Conservation (phyloP, 2,797 vertebrate genomes). For the Haliaeetus vocifer region DNA sequence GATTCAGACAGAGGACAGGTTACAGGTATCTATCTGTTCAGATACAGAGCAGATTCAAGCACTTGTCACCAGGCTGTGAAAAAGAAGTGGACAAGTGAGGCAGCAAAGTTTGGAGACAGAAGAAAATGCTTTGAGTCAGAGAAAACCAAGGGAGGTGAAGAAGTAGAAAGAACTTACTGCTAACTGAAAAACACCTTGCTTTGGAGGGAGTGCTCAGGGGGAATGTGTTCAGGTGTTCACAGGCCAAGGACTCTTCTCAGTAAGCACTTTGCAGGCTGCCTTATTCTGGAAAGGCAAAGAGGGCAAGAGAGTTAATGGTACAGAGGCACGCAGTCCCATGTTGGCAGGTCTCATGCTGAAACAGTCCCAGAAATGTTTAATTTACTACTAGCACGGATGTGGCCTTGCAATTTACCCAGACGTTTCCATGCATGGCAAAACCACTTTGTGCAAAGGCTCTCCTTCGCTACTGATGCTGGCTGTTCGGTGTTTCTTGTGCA, state of each 20-base stretch:
- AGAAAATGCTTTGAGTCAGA: background rate
- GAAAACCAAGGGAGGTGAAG: background rate
- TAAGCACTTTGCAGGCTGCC: background rate
- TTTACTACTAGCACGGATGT: background rate
- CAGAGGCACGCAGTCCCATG: accelerated
- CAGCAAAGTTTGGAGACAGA: background rate
- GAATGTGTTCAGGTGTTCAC: background rate
- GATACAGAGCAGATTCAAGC: background rate
- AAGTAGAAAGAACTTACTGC: background rate
- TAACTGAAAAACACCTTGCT: background rate
- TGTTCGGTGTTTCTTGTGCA: background rate
- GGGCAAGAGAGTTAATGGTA: background rate
- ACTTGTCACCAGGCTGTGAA: background rate
- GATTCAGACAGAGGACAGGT: background rate
- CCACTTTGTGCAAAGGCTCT: accelerated
- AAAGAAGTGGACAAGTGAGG: background rate
- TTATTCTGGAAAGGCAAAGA: background rate
- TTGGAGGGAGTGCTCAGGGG: too few species aligned
- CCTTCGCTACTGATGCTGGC: background rate
- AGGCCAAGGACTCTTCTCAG: background rate
- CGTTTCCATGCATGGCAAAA: accelerated
- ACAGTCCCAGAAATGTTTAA: background rate
- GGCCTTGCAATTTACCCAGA: background rate
- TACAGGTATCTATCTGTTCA: accelerated
- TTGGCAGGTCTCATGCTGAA: background rate